These are phyloP conservation scores for Entomyzon cyanotis DNA, from an alignment of 2,113 vertebrate species.

Conservation along the genomic window DNA sequence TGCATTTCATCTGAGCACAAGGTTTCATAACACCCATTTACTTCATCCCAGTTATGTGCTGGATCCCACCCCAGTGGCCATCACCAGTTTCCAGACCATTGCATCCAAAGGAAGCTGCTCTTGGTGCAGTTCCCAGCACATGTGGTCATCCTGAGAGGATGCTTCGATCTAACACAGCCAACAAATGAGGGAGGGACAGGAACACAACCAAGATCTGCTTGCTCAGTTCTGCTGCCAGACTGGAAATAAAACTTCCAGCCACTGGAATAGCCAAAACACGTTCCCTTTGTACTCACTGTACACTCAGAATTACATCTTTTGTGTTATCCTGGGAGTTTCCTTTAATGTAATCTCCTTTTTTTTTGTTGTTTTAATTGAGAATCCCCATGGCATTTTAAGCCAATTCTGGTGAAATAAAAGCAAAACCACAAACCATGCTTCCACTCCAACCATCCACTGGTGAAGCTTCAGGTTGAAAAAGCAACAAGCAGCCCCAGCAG, in stretches of 20 bases:
- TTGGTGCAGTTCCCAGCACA: neutral
- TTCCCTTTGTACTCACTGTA: neutral
- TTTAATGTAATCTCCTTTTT: neutral
- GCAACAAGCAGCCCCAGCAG: neutral
- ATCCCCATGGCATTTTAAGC: neutral
- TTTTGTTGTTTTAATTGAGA: neutral
- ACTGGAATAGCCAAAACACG: neutral
- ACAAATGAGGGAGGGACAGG: neutral
- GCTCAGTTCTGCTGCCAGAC: constrained; percentile 21
- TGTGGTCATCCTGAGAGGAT: neutral
- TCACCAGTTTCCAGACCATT: neutral
- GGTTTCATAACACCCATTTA: neutral
- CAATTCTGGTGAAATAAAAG: neutral
- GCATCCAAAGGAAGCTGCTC: neutral
- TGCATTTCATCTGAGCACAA: neutral
- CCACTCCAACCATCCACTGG: neutral
- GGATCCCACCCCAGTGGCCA: neutral
- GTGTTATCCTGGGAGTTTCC: neutral
- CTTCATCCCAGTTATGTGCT: neutral
- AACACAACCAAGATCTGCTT: neutral
- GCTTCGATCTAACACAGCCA: neutral
- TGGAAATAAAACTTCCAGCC: constrained; percentile 1
- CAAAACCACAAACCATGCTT: neutral
- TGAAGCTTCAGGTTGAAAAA: neutral
- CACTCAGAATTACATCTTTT: neutral